Evolutionary conservation across 2,888 invertebrate species (phyloP).

Genomic region (Drosophila algonquin): DNA sequence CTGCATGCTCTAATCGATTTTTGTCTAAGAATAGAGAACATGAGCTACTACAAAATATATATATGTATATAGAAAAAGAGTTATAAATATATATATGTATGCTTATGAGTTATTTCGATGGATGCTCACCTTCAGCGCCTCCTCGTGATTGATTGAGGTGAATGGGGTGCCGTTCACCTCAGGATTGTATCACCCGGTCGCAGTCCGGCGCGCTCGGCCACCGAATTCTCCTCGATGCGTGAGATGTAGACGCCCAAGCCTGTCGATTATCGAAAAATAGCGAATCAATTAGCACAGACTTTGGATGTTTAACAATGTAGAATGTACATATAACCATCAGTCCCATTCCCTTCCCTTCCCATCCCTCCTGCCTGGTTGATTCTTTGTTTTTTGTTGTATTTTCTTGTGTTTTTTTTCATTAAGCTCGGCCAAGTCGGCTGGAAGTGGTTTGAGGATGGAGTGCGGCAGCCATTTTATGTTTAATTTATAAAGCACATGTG

Average conservation of each 20-base stretch:
- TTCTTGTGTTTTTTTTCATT: slow-evolving; percentile 40
- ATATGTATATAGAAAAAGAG: slow-evolving; percentile 24
- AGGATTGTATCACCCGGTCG: slow-evolving; percentile 97
- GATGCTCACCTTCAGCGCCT: slow-evolving; percentile 92
- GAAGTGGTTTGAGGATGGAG: slow-evolving; percentile 31
- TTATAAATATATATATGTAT: slow-evolving; percentile 21
- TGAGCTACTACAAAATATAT: slow-evolving; percentile 58
- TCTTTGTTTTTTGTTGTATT: slow-evolving; percentile 2
- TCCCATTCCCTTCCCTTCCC: background rate
- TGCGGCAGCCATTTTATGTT: slow-evolving; percentile 65
- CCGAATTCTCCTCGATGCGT: slow-evolving; percentile 94
- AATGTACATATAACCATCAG: slow-evolving; percentile 27
- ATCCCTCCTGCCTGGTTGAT: background rate
- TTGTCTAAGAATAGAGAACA: slow-evolving; percentile 43
- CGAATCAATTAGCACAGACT: slow-evolving; percentile 66
- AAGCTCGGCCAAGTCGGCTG: slow-evolving; percentile 61
- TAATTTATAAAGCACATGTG: slow-evolving; percentile 72
- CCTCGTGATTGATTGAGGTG: slow-evolving; percentile 95
- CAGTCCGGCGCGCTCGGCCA: slow-evolving; percentile 94
- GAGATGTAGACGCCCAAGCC: slow-evolving; percentile 96
- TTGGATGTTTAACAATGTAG: slow-evolving; percentile 63
- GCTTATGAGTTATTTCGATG: slow-evolving; percentile 28
- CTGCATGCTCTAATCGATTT: slow-evolving; percentile 64
- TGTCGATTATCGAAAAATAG: slow-evolving; percentile 80
- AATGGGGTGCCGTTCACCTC: slow-evolving; percentile 97